These are phyloP conservation scores for Thymelicus lineola DNA, from an alignment of 2,888 invertebrate species.

Conservation along the genomic window DNA sequence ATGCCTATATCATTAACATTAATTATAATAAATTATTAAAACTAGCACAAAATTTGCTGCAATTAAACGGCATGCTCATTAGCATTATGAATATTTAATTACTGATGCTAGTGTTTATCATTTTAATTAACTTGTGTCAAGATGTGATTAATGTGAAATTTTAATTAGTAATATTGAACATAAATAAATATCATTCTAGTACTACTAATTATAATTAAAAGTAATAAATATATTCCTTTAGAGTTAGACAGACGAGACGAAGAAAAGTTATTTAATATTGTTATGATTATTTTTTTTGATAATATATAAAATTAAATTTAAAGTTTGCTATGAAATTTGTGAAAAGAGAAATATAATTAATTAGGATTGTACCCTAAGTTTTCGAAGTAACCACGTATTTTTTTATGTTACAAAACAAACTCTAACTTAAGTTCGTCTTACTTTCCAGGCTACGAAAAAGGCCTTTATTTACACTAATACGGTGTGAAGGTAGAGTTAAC, in stretches of 20 bases:
- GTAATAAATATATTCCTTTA: background rate
- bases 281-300: no score
- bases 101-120: slow-evolving; percentile 42
- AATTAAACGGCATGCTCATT: slow-evolving; percentile 9
- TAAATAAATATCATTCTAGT: slow-evolving; percentile 5
- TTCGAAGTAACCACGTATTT: no score
- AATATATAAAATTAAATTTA: no score
- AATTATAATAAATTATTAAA: background rate
- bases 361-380: no score
- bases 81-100: slow-evolving; percentile 34
- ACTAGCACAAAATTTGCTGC: background rate
- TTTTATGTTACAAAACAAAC: no score
- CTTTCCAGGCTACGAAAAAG: no score
- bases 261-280: background rate
- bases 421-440: no score
- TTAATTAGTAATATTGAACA: slow-evolving; percentile 40
- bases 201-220: background rate
- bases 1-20: background rate
- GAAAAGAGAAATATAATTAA: no score
- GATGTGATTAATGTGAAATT: slow-evolving; percentile 40
- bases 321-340: no score
- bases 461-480: no score
- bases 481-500: no score
- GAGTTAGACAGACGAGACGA: background rate
- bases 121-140: slow-evolving; percentile 41